Evolutionary conservation across 2,888 invertebrate genomes (phyloP), one percentile per base, ranked within the genome.

Genomic region (Sphaerophoria rueppellii): DNA sequence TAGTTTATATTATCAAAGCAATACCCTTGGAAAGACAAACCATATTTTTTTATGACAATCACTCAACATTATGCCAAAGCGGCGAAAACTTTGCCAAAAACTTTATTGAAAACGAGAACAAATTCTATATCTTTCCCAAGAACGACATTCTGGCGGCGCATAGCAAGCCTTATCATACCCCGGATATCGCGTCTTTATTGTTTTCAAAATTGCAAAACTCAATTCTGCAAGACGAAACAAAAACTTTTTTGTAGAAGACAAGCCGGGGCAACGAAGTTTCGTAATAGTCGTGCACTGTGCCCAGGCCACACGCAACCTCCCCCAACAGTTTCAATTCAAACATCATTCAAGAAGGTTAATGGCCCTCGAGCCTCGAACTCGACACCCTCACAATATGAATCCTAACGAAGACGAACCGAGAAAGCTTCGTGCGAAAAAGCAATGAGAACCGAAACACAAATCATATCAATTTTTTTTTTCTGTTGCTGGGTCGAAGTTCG

Each of bases 341-440:
- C 24, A 24, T 24, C 24, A 37, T 58, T 65, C 61, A 69, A 40
- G 54, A 63, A 63, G 67, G 74, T 75, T 75, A 80, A 80, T 80
- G 75, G 70, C 69, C 69, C 75, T 75, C 50, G n/a, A 70, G 70
- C 24, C 37, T 52, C 40, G 40, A 40, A 40, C 9, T 40, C 40
- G 9, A 57, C 74, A 63, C 69, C 48, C 63, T 16, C 52, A 24
- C 16, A 50, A 58, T 4, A 57, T 2, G 24, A 37, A 40, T 58
- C 35, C 16, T 58, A 5, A 52, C 4, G 43, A 43, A 9, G 6
- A 43, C 24, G 61, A 48, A 48, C n/a, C 43, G 11, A 35, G 48
- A 35, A 63, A 46, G 52, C 43, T 67, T 80, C 80, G 75, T 75
- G 75, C 58, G 55, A 75, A 70, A 70, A 63, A 48, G 63, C 70